Percentiles rank a stretch among this genome's conserved stretches.
These are phyloP conservation scores for Aepyceros melampus DNA, from an alignment of 2,113 vertebrate species.

Conservation along the genomic window DNA sequence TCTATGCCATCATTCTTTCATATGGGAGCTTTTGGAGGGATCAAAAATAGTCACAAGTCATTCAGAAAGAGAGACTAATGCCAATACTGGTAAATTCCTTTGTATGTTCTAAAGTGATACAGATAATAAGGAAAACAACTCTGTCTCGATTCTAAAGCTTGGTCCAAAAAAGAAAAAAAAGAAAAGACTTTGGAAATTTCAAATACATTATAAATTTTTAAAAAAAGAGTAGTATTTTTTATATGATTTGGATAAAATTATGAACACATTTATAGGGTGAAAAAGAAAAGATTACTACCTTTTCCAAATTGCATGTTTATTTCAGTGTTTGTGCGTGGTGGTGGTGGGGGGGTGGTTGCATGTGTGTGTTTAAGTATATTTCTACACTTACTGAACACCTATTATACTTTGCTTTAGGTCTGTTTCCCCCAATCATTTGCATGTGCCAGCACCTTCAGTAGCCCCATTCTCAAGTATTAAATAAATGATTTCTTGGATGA, in stretches of 20 bases:
- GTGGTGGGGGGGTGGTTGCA: neutral
- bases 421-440: neutral
- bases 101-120: neutral
- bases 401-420: neutral
- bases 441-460: neutral
- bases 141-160: rapidly evolving
- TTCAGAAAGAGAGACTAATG: neutral
- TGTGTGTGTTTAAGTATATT: neutral
- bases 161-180: neutral
- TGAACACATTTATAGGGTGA: neutral
- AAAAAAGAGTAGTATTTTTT: neutral
- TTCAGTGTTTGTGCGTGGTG: neutral
- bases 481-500: neutral
- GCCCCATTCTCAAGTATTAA: neutral
- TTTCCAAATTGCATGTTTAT: neutral
- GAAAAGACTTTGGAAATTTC: neutral
- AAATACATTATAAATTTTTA: neutral
- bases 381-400: neutral
- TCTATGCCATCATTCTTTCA: neutral
- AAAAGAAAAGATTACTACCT: neutral
- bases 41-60: neutral
- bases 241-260: neutral
- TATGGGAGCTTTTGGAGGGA: too few species aligned
- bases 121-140: neutral
- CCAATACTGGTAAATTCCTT: neutral